Conservation (phyloP, 2,888 invertebrate genomes). For the Leistus spinibarbis region DNA sequence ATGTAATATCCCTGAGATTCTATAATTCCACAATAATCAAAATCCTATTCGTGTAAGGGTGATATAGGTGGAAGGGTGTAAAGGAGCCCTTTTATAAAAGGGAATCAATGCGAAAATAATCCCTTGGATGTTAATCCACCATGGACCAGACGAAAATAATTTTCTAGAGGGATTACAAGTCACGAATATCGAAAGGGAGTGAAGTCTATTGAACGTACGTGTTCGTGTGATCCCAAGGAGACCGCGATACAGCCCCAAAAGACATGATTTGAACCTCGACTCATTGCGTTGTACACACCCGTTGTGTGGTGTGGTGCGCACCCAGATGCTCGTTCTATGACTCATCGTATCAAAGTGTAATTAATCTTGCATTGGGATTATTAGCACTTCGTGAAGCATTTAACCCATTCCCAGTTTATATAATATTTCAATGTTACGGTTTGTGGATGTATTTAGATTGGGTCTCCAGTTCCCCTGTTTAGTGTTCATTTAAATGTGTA, state of each 20-base stretch:
- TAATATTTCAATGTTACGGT: too few relatives aligned
- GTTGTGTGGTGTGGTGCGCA: neutral
- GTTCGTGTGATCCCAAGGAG: neutral
- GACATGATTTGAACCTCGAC: too few relatives aligned
- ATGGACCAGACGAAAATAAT: constrained; percentile 27
- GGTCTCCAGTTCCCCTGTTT: neutral
- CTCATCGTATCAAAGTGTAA: constrained; percentile 34
- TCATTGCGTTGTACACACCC: neutral
- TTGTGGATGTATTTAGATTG: neutral
- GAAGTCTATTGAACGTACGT: neutral
- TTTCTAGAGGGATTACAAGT: constrained; percentile 29
- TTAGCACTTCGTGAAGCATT: neutral
- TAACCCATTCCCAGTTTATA: neutral
- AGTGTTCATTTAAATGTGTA: too few relatives aligned
- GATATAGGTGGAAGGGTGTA: neutral
- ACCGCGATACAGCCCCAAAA: neutral
- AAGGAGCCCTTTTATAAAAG: neutral
- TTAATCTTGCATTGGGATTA: constrained; percentile 27
- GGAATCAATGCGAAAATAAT: constrained; percentile 27
- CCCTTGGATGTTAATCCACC: constrained; percentile 24
- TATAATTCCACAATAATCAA: constrained; percentile 1
- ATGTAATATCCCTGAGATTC: too few relatives aligned
- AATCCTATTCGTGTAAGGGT: neutral
- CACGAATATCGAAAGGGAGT: constrained; percentile 15
- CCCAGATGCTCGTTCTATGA: constrained; percentile 29